These are phyloP conservation scores for Tetramorium parvispinum DNA, from an alignment of 1,140 invertebrate species.

Conservation along the genomic window DNA sequence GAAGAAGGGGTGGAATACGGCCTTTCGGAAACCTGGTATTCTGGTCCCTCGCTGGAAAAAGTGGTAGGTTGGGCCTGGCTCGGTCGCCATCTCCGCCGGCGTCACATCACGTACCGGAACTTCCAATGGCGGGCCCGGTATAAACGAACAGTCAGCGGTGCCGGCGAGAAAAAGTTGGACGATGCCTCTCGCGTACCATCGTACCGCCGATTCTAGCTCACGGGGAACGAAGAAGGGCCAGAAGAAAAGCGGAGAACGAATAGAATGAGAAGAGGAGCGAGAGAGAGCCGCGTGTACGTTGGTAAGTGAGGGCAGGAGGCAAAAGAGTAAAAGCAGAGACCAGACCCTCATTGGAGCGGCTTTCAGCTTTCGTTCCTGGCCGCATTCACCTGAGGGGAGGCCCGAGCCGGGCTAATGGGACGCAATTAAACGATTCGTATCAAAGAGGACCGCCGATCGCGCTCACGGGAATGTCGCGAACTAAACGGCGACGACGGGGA, in stretches of 20 bases:
- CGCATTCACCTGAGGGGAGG: slow-evolving; percentile 75
- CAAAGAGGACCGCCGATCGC: slow-evolving; percentile 85
- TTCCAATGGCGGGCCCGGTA: slow-evolving; percentile 70
- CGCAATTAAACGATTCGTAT: slow-evolving; percentile 86
- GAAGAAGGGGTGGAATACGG: slow-evolving; percentile 19
- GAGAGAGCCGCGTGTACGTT: background rate
- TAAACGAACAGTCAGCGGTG: slow-evolving; percentile 79
- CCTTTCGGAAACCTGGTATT: slow-evolving; percentile 81
- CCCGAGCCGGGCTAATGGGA: slow-evolving; percentile 84
- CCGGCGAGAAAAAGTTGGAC: slow-evolving; percentile 85
- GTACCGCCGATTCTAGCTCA: slow-evolving; percentile 57
- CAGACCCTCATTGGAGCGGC: slow-evolving; percentile 60
- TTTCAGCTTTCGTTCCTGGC: slow-evolving; percentile 73
- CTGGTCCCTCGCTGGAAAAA: slow-evolving; percentile 78
- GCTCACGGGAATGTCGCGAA: slow-evolving; percentile 85
- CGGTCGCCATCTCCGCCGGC: slow-evolving; percentile 70
- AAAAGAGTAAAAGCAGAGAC: slow-evolving; percentile 65
- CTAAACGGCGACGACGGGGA: slow-evolving; percentile 77
- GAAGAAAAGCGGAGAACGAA: slow-evolving; percentile 62
- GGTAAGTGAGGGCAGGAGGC: slow-evolving; percentile 69
- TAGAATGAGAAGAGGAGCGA: slow-evolving; percentile 28
- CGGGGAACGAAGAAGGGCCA: slow-evolving; percentile 56
- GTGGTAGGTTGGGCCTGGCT: slow-evolving; percentile 77
- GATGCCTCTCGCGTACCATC: slow-evolving; percentile 74
- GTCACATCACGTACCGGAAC: slow-evolving; percentile 71